These are phyloP conservation scores for Leptocoma aspasia DNA, from an alignment of 2,113 vertebrate genomes.

Conservation along the genomic window DNA sequence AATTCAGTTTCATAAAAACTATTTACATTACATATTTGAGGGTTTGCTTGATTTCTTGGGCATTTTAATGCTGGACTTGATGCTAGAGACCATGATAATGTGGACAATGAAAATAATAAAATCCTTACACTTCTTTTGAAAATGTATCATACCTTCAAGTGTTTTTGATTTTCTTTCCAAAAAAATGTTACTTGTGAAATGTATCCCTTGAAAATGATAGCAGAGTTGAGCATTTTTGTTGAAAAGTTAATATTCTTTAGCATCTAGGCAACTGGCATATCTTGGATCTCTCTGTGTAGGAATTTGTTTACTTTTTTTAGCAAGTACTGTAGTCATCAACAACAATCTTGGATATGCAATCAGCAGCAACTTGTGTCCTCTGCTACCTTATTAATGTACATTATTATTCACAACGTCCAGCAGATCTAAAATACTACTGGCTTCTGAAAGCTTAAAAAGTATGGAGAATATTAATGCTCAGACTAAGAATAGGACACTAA, in stretches of 20 bases:
- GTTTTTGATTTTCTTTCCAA: background rate
- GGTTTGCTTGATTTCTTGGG: background rate
- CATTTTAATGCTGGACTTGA: background rate
- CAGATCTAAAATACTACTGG: background rate
- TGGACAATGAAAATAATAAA: background rate
- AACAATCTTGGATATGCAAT: conserved; percentile 7
- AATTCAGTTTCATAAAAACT: background rate
- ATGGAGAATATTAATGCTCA: background rate
- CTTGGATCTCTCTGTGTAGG: background rate
- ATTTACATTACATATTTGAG: background rate
- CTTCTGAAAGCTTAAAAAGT: background rate
- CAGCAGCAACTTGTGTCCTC: conserved; percentile 9
- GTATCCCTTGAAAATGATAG: background rate
- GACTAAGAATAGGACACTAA: background rate
- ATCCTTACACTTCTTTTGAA: background rate
- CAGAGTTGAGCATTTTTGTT: background rate
- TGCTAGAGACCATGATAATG: background rate
- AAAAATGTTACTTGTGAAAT: background rate
- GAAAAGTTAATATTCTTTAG: conserved; percentile 21
- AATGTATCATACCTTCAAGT: background rate
- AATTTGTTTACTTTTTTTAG: conserved; percentile 54
- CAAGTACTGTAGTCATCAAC: conserved; percentile 36
- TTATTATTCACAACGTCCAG: conserved; percentile 19
- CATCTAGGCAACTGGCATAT: conserved; percentile 7
- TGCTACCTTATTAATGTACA: background rate